A percentile compares a stretch with the other conserved stretches of the same genome.
These are phyloP conservation scores for Hipparchia sbordonii DNA, from an alignment of 2,888 invertebrate species.

Conservation along the genomic window DNA sequence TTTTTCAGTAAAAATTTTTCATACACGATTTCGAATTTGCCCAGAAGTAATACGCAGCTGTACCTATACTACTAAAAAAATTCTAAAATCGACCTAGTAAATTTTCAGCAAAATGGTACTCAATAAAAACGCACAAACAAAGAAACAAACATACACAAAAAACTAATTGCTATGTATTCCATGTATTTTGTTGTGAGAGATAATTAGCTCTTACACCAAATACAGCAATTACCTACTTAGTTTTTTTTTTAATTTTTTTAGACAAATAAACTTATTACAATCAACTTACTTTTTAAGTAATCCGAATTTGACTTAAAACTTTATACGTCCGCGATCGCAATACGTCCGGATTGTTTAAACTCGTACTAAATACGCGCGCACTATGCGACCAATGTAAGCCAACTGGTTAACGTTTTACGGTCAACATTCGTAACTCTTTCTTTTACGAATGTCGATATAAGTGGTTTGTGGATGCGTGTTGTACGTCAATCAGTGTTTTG, in stretches of 20 bases:
- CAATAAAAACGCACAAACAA: no score
- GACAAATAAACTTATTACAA: neutral
- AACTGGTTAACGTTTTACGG: slow-evolving; percentile 15
- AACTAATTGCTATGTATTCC: no score
- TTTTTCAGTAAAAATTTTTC: no score
- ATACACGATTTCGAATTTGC: no score
- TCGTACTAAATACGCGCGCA: slow-evolving; percentile 5
- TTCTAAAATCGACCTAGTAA: no score
- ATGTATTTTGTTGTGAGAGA: no score
- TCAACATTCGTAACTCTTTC: slow-evolving; percentile 30
- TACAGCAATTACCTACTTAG: no score
- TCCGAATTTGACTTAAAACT: neutral
- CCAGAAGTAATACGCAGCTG: no score
- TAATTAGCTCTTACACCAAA: no score
- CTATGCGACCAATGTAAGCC: neutral
- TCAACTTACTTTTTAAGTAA: slow-evolving; percentile 5
- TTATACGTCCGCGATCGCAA: neutral
- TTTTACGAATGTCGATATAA: slow-evolving; percentile 29
- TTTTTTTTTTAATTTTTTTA: neutral
- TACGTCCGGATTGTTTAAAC: neutral
- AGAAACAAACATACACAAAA: no score
- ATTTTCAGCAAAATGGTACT: no score
- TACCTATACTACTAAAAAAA: no score
- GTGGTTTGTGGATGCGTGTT: neutral
- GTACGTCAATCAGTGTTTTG: slow-evolving; percentile 21